Evolutionary conservation across 2,797 vertebrate species (phyloP).

Genomic region (Sphenodon punctatus): DNA sequence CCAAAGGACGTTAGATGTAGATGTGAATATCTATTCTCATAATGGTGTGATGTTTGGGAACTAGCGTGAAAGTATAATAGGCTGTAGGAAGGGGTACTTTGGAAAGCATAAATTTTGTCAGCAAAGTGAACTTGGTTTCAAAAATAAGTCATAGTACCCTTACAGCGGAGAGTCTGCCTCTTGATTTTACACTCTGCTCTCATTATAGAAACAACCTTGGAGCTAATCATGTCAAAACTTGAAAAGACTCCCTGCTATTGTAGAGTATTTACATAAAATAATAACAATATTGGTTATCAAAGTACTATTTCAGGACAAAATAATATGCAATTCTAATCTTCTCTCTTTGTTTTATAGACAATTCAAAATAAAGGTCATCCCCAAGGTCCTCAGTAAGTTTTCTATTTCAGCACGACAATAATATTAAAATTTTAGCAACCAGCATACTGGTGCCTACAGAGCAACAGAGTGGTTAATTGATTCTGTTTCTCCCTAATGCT

Average conservation of each 20-base stretch:
- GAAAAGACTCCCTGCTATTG: background rate
- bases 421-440: background rate
- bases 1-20: slow-evolving; percentile 19
- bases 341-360: slow-evolving; percentile 19
- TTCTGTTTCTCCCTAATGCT: background rate
- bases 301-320: slow-evolving; percentile 21
- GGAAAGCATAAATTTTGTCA: slow-evolving; percentile 32
- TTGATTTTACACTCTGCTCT: slow-evolving; percentile 19
- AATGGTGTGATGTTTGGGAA: background rate
- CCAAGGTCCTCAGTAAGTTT: slow-evolving; percentile 3
- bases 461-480: background rate
- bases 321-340: slow-evolving; percentile 46
- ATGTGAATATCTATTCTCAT: background rate
- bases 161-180: slow-evolving; percentile 2
- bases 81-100: background rate
- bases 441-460: background rate
- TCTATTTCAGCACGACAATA: background rate
- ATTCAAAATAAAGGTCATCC: background rate
- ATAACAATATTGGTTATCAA: slow-evolving; percentile 42
- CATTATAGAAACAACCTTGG: slow-evolving; percentile 43
- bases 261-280: slow-evolving; percentile 53
- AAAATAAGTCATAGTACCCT: slow-evolving; percentile 11
- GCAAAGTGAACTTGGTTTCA: slow-evolving; percentile 25
- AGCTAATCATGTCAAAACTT: slow-evolving; percentile 27
- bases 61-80: background rate